Evolutionary conservation across 2,888 invertebrate genomes (phyloP).

Genomic region (Rhabditophanes sp.): DNA sequence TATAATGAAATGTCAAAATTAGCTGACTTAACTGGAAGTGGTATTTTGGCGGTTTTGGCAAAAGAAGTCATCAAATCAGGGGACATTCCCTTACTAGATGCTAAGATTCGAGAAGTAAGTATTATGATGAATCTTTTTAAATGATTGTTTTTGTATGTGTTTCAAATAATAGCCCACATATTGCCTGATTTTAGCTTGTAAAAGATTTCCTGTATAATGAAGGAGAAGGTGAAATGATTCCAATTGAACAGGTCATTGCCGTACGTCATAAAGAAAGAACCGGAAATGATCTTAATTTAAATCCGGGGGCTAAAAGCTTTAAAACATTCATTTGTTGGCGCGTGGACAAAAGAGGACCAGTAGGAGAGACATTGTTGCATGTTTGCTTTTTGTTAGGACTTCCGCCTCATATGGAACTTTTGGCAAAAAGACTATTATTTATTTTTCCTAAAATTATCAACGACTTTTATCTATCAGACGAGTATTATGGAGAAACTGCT

Average conservation of each 20-base stretch:
- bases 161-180: no score
- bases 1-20: constrained; percentile 28
- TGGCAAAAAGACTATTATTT: constrained; percentile 76
- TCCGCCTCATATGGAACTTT: constrained; percentile 48
- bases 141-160: constrained; percentile 3
- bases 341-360: constrained; percentile 56
- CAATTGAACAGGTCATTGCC: constrained; percentile 23
- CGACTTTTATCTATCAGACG: constrained; percentile 35
- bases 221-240: constrained; percentile 26
- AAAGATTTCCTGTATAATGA: constrained; percentile 31
- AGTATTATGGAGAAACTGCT: constrained; percentile 36
- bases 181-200: constrained; percentile 19
- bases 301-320: constrained; percentile 8
- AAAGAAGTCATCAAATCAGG: constrained; percentile 22
- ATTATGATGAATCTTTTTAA: constrained; percentile 1
- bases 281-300: constrained; percentile 8
- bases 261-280: constrained; percentile 31
- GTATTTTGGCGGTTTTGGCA: constrained; percentile 24
- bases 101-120: constrained; percentile 18
- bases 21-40: constrained; percentile 29
- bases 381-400: constrained; percentile 27
- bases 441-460: constrained; percentile 82
- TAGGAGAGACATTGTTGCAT: constrained; percentile 68
- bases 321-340: constrained; percentile 32
- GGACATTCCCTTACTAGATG: constrained; percentile 18